These are phyloP conservation scores for Graptemys geographica DNA, from an alignment of 2,797 vertebrate genomes.

Conservation along the genomic window DNA sequence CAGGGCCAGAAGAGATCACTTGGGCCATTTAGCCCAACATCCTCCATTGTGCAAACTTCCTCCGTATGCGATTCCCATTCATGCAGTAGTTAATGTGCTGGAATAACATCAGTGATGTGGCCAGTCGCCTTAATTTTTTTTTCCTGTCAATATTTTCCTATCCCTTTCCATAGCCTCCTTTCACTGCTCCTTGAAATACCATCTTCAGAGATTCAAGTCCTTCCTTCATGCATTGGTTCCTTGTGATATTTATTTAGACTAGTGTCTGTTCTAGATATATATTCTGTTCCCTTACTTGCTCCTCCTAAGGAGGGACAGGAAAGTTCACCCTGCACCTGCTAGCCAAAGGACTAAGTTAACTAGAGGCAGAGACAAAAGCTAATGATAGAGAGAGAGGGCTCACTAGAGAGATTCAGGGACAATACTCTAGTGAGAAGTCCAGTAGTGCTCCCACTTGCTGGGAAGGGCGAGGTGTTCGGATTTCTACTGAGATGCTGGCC, in stretches of 20 bases:
- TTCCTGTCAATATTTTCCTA: background rate
- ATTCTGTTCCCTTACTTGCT: background rate
- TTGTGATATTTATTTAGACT: background rate
- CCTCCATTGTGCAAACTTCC: background rate
- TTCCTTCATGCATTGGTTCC: background rate
- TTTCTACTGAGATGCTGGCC: background rate
- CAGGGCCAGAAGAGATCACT: background rate
- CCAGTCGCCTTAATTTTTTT: background rate
- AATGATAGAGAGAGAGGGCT: background rate
- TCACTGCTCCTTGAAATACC: background rate
- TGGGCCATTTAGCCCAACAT: background rate
- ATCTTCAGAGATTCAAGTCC: background rate
- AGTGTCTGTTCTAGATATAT: background rate
- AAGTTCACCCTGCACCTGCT: background rate
- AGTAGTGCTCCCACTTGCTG: background rate
- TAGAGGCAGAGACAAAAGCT: background rate
- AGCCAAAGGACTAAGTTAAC: background rate
- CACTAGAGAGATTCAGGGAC: background rate
- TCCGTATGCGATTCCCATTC: background rate
- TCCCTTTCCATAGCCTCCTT: background rate
- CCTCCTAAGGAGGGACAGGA: background rate
- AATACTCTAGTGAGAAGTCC: background rate
- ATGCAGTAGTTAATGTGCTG: too few relatives aligned
- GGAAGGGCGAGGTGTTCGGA: rapidly evolving
- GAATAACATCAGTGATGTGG: background rate